These are phyloP conservation scores for Drosophila pseudotalamancana DNA, from an alignment of 2,888 invertebrate genomes.

Conservation along the genomic window DNA sequence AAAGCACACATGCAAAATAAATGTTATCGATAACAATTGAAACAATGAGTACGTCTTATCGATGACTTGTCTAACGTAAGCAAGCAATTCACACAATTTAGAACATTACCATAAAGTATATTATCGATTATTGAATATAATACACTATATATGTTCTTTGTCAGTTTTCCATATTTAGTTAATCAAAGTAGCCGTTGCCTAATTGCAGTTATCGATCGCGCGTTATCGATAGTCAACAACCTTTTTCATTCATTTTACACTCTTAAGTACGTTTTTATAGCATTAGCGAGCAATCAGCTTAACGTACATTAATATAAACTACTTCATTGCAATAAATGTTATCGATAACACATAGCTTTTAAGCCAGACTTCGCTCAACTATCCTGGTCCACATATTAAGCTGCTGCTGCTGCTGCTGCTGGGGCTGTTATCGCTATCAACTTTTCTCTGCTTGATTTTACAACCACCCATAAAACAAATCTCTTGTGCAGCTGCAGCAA, in stretches of 20 bases:
- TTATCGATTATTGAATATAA: no score
- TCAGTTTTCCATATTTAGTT: background rate
- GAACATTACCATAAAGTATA: no score
- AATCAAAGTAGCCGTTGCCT: background rate
- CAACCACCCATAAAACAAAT: background rate
- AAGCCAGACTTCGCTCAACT: background rate
- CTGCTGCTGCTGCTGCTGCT: background rate
- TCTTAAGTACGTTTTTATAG: no score
- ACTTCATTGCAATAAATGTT: background rate
- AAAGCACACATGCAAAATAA: no score
- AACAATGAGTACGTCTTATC: no score
- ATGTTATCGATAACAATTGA: background rate
- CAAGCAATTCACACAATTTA: no score
- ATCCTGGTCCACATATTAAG: background rate
- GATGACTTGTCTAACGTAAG: no score
- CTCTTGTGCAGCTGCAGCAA: background rate
- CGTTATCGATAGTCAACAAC: background rate
- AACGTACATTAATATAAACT: no score
- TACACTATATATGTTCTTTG: no score
- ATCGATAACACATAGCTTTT: constrained; percentile 6
- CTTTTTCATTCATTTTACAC: background rate
- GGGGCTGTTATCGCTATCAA: background rate
- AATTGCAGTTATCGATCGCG: background rate
- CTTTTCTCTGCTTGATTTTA: background rate
- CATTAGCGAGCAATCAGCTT: no score